Evolutionary conservation across 2,797 vertebrate species (phyloP).

Genomic region (Crocodylus rhombifer): DNA sequence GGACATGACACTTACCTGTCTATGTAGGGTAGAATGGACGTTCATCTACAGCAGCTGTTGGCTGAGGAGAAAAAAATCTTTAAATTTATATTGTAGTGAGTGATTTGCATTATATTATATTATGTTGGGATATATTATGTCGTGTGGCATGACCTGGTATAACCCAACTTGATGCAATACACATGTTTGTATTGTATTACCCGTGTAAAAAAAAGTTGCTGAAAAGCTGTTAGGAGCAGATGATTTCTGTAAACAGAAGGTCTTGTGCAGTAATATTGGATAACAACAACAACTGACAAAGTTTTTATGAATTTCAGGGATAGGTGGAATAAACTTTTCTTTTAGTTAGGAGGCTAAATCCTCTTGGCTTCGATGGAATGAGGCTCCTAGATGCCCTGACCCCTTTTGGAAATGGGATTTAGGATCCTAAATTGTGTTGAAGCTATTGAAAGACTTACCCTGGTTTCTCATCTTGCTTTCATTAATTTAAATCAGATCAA

Average conservation of each 20-base stretch:
- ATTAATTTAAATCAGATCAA: not conserved
- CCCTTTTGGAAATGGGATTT: conserved; percentile 41
- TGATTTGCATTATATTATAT: conserved; percentile 78
- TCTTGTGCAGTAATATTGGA: conserved; percentile 78
- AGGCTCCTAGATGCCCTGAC: not conserved
- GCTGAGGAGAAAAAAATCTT: conserved; percentile 56
- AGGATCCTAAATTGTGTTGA: not conserved
- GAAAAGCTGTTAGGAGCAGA: conserved; percentile 81
- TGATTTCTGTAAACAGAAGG: conserved; percentile 83
- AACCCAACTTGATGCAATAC: conserved; percentile 86
- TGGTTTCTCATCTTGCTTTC: not conserved
- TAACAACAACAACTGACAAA: conserved; percentile 61
- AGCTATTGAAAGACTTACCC: not conserved
- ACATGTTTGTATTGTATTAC: conserved; percentile 83
- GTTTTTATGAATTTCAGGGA: conserved; percentile 30
- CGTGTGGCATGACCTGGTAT: conserved; percentile 84
- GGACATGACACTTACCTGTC: conserved; percentile 67
- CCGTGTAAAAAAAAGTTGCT: conserved; percentile 76
- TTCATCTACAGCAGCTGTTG: conserved; percentile 81
- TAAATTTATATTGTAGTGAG: conserved; percentile 78
- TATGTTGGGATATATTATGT: conserved; percentile 81
- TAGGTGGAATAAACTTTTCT: not conserved
- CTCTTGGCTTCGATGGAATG: not conserved
- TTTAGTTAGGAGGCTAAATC: conserved; percentile 16
- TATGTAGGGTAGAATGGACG: conserved; percentile 61